Conservation (phyloP, 2,797 vertebrate species). For the Buceros bicornis region DNA sequence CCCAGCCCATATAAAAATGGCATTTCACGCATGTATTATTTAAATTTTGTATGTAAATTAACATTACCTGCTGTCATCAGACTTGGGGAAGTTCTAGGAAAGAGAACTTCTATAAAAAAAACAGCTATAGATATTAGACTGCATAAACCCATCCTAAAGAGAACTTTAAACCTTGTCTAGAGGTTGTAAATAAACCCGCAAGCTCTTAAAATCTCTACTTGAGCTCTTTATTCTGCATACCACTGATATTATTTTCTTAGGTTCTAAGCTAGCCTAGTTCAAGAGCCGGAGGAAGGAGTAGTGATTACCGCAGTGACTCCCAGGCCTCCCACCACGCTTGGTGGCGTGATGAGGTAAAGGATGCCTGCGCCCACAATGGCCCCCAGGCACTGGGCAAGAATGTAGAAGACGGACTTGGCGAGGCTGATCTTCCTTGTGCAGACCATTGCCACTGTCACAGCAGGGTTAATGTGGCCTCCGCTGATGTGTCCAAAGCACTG, state of each 20-base stretch:
- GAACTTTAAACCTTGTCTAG: not conserved
- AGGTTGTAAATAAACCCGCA: not conserved
- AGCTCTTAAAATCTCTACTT: not conserved
- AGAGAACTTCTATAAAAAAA: slow-evolving; percentile 16
- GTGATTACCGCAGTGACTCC: slow-evolving; percentile 89
- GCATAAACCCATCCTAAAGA: not conserved
- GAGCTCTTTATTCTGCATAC: not conserved
- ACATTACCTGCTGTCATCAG: slow-evolving; percentile 48
- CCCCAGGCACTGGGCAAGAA: slow-evolving; percentile 92
- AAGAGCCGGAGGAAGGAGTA: not conserved
- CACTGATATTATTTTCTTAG: not conserved
- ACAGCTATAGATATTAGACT: not conserved
- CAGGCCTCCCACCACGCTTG: slow-evolving; percentile 83
- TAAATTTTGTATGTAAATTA: slow-evolving; percentile 47
- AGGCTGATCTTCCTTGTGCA: slow-evolving; percentile 92
- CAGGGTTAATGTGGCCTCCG: slow-evolving; percentile 95
- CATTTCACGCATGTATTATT: slow-evolving; percentile 25
- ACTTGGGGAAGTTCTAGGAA: slow-evolving; percentile 52
- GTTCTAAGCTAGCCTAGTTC: not conserved
- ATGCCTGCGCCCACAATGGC: slow-evolving; percentile 89
- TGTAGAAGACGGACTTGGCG: slow-evolving; percentile 92
- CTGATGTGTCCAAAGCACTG: slow-evolving; percentile 96
- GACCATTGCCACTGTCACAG: slow-evolving; percentile 93
- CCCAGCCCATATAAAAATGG: slow-evolving; percentile 13
- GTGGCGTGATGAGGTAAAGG: slow-evolving; percentile 90